These are phyloP conservation scores for Folsomia manolachei DNA, from an alignment of 2,888 invertebrate genomes.

Conservation along the genomic window DNA sequence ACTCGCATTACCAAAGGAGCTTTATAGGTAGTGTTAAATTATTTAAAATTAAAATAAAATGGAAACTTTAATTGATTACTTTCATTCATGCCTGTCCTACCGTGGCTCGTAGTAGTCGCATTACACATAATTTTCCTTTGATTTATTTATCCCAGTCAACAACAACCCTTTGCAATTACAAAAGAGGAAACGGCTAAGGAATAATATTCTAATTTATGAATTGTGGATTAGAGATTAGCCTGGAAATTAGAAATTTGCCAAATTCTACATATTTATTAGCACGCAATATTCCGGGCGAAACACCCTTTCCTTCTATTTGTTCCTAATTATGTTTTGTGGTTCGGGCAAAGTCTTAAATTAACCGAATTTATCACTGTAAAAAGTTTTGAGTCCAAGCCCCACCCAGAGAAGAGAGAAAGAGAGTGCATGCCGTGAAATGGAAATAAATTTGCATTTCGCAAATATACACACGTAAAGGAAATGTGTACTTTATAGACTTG, in stretches of 20 bases:
- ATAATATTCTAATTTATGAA: background rate
- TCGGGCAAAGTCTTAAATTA: background rate
- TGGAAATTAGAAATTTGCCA: slow-evolving; percentile 21
- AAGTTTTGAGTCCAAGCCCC: no score
- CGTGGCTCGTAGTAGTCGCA: background rate
- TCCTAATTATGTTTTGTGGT: slow-evolving; percentile 7
- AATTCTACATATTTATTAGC: slow-evolving; percentile 20
- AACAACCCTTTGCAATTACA: slow-evolving; percentile 1
- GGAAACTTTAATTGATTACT: slow-evolving; percentile 1
- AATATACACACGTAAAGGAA: background rate
- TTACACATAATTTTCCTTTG: background rate
- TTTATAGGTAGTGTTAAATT: background rate
- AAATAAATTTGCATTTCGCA: background rate
- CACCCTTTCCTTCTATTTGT: background rate
- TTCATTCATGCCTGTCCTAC: background rate
- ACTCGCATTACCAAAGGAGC: background rate
- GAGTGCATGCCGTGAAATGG: background rate
- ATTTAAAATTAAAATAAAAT: background rate
- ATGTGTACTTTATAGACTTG: background rate
- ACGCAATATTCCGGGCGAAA: slow-evolving; percentile 7
- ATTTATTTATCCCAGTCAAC: background rate
- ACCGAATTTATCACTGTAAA: background rate
- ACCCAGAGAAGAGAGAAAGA: no score
- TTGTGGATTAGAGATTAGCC: slow-evolving; percentile 4
- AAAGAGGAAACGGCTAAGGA: background rate